Percentiles rank a stretch among this genome's conserved stretches.
These are phyloP conservation scores for Nephila pilipes DNA, from an alignment of 1,140 invertebrate species.

Conservation along the genomic window DNA sequence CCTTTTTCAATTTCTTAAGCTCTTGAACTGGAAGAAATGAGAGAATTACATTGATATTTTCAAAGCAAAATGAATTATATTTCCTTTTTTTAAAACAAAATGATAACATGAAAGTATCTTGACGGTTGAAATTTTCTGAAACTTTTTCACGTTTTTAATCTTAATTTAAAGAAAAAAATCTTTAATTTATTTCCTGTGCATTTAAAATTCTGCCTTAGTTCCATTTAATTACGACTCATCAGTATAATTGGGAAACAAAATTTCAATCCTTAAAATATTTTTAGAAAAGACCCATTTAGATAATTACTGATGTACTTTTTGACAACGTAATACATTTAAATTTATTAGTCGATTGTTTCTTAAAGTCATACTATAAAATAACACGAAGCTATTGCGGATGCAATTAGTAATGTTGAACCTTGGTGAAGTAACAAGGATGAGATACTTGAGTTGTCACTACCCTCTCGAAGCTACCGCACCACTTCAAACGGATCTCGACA, in stretches of 20 bases:
- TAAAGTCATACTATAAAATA: too few species aligned
- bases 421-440: too few species aligned
- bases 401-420: too few species aligned
- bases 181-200: neutral
- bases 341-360: too few species aligned
- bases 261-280: too few species aligned
- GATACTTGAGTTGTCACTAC: too few species aligned
- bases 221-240: neutral
- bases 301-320: too few species aligned
- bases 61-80: neutral
- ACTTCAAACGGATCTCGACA: too few species aligned
- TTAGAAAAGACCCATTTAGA: too few species aligned
- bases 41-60: slow-evolving; percentile 37
- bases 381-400: too few species aligned
- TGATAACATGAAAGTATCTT: neutral
- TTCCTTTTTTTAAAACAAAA: neutral
- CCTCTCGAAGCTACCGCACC: too few species aligned
- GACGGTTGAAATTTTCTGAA: neutral
- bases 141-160: neutral
- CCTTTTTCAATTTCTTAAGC: neutral
- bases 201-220: neutral
- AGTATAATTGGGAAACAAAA: neutral
- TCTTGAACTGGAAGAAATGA: slow-evolving; percentile 2
- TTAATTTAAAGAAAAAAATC: neutral
- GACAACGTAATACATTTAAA: too few species aligned